Base-by-base conservation (phyloP, 2,113 vertebrate genomes). In the Centropristis striata region DNA sequence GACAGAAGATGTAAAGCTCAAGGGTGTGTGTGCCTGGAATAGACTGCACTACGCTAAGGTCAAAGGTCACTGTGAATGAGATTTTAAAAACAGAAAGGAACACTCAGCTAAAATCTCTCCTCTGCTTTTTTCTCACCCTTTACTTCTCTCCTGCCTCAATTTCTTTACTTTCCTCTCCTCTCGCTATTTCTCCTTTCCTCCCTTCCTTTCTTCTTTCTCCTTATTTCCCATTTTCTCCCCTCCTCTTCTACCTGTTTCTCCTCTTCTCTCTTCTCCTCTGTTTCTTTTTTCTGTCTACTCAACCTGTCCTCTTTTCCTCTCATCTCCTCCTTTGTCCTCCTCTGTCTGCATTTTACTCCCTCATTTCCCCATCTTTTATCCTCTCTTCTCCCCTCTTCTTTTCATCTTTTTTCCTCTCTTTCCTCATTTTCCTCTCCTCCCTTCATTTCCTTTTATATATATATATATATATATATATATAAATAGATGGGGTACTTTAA, bases 41-140 rank as follows among this genome's bases (percentile, higher is more conserved):
- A 58, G 18, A 16, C 39, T 44, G 18, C 4, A 21, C 49, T 7
- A 66, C 67, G 42, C 72, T 67, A 71, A 68, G 60, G 53, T 77
- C 54, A 77, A 73, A 74, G 57, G 57, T 69, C 44, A 39, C 1
- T 5, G 4, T 23, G 32, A 14, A 16, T 39, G 8, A 12, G n/a
- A 13, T 51, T 58, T 49, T 23, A 15, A 21, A 23, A n/a, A 42
- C 50, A 54, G 14, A 25, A 32, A 32, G 10, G 16, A 66, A 37
- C 13, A 36, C 41, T 49, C 39, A 32, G 51, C 68, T 46, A 5
- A 71, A 32, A 36, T 32, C 15, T 44, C 42, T 5, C 37, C 9
- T 39, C 18, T 18, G 27, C 8, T 37, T 15, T 13, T 28, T 16
- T 32, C 32, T n/a, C n/a, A n/a, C n/a, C n/a, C n/a, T n/a, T n/a